A percentile compares a stretch with the other conserved stretches of the same genome.
Conservation (phyloP, 2,797 vertebrate genomes). For the Acropternis orthonyx region DNA sequence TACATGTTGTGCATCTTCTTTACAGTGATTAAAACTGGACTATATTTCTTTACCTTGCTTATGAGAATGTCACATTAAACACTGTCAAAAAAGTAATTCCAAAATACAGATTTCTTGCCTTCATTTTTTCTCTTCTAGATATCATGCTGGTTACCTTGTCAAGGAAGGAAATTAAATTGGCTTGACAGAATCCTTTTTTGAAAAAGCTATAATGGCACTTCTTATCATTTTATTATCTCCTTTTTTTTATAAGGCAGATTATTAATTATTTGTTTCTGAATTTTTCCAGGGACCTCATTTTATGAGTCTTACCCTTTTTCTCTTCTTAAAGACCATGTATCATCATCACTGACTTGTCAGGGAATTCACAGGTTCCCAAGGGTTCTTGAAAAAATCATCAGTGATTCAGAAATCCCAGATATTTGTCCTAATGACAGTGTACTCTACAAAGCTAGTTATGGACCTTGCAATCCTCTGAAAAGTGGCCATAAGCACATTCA, state of each 20-base stretch:
- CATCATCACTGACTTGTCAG: not conserved
- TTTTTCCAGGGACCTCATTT: not conserved
- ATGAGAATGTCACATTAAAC: not conserved
- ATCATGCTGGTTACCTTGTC: not conserved
- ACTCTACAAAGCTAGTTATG: not conserved
- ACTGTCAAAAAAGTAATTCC: not conserved
- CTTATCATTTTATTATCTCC: not conserved
- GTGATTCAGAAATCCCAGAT: not conserved
- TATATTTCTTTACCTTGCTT: not conserved
- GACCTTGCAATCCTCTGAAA: not conserved
- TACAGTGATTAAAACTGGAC: not conserved
- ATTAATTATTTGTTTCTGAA: not conserved
- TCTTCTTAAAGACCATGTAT: not conserved
- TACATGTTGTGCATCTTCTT: not conserved
- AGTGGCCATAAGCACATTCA: not conserved
- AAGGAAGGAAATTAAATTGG: not conserved
- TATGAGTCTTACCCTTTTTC: not conserved
- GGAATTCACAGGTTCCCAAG: not conserved
- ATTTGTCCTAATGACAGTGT: not conserved
- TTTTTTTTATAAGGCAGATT: not conserved
- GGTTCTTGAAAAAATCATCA: not conserved
- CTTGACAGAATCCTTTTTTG: rapidly evolving
- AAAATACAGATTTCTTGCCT: not conserved
- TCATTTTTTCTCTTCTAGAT: not conserved
- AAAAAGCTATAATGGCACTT: not conserved